Percentiles rank a stretch among this genome's conserved stretches.
phyloP scores from a whole-genome alignment of 2,113 vertebrate species.

The Triplophysa rosa region DNA sequence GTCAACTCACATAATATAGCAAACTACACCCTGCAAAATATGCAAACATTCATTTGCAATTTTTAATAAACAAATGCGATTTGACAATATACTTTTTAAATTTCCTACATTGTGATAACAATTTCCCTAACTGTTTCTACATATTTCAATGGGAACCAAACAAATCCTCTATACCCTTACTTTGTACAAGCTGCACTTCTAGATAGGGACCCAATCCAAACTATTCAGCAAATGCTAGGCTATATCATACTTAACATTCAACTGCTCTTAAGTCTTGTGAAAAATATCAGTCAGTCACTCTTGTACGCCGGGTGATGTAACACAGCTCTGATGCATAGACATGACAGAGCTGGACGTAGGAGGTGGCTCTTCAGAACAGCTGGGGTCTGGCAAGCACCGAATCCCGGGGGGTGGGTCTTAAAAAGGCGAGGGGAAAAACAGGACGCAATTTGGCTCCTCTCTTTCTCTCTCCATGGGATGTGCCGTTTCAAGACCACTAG shows the following conservation, averaged over 20 bases:
- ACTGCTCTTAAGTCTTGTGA: conserved; percentile 30
- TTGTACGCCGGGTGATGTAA: conserved; percentile 38
- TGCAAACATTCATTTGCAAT: no score
- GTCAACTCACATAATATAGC: no score
- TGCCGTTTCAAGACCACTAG: conserved; percentile 26
- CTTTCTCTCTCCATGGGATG: conserved; percentile 13
- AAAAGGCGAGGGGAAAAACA: conserved; percentile 32
- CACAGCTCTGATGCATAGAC: conserved; percentile 43
- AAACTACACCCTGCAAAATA: no score
- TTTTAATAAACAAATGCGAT: no score
- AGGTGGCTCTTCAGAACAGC: conserved; percentile 52
- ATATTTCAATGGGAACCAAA: background rate
- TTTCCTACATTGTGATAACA: no score
- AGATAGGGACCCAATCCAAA: background rate
- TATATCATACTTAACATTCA: conserved; percentile 15
- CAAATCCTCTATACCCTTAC: background rate
- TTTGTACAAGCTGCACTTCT: background rate
- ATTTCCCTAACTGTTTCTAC: background rate
- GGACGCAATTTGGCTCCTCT: conserved; percentile 37
- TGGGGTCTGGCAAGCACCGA: conserved; percentile 39
- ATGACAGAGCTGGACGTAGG: conserved; percentile 47
- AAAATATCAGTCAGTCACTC: conserved; percentile 46
- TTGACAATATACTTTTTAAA: no score
- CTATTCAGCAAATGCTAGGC: background rate
- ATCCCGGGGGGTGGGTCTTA: conserved; percentile 26